Evolutionary conservation across 2,797 vertebrate species (phyloP).

Genomic region (Tangara arthus): DNA sequence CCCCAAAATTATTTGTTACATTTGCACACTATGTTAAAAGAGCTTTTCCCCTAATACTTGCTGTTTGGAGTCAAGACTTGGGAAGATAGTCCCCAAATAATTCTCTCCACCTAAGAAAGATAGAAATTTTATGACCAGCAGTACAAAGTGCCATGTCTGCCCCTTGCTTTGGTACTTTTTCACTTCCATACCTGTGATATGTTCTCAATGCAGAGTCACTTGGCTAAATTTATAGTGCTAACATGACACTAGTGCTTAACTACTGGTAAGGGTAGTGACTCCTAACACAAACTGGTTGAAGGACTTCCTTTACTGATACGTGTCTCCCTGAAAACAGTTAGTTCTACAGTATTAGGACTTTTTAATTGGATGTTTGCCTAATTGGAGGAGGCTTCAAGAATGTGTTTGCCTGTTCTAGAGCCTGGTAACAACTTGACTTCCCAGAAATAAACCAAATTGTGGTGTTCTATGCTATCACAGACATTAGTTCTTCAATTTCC

Average conservation of each 20-base stretch:
- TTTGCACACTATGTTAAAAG: not conserved
- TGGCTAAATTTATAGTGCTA: not conserved
- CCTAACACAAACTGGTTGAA: not conserved
- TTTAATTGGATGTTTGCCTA: not conserved
- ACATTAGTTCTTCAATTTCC: not conserved
- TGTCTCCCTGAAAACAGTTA: not conserved
- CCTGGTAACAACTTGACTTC: not conserved
- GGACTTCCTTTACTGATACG: not conserved
- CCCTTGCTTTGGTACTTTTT: not conserved
- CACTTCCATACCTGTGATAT: not conserved
- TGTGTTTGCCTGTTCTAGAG: not conserved
- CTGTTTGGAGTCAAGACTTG: not conserved
- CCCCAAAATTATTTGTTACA: not conserved
- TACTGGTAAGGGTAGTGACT: not conserved
- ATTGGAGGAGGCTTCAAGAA: not conserved
- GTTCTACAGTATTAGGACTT: not conserved
- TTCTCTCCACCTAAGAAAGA: not conserved
- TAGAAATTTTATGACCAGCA: not conserved
- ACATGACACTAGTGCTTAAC: not conserved
- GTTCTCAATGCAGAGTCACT: not conserved
- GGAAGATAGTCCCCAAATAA: not conserved
- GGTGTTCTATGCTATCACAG: not conserved
- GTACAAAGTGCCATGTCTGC: not conserved
- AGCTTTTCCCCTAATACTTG: not conserved
- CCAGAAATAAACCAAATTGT: not conserved